Base-by-base conservation (phyloP, 2,888 invertebrate species). In the Sinohyriopsis cumingii region DNA sequence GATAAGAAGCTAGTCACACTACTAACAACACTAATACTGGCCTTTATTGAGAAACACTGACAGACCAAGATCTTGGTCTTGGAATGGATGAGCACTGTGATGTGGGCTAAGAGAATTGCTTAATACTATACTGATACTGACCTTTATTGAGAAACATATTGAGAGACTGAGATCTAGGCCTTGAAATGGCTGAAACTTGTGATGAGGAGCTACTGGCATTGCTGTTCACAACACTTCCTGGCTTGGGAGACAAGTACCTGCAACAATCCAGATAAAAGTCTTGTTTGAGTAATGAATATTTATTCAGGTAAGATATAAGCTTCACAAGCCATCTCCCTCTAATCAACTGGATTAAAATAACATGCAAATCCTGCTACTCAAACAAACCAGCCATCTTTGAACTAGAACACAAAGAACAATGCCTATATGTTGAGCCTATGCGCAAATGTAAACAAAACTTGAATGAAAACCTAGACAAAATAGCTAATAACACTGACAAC, bases 31-130 rank as follows among this genome's bases (percentile, higher is more conserved):
- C 62, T 33, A 28, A 20, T 9, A 65, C 68, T 55, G 63, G 86
- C 87, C 85, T 85, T 85, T 86, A 65, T 81, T 85, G 62, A 86
- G 81, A 76, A 87, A 87, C 54, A 62, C 79, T 81, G 18, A 87
- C 77, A 9, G 86, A 83, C 55, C 81, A 80, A 55, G 84, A 84
- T 73, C 79, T 45, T 12, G 45, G 73, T 62, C 73, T 77, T n/a
- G 79, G 77, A 5, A 64, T 62, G 33, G 53, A 55, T 15, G 71
- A 67, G 1, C 72, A 15, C 45, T 70, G 69, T 6, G 69, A 53
- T 28, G 67, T 69, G 20, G 67, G 53, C 71, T 70, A 54, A 45
- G 60, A 5, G 75, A 64, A 55, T 70, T 70, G 4, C 57, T 59
- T 0, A 28, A 57, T 1, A 67, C 60, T 0, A 63, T 70, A n/a